Conservation (phyloP, 2,797 vertebrate genomes). For the Arctocebus calabarensis region DNA sequence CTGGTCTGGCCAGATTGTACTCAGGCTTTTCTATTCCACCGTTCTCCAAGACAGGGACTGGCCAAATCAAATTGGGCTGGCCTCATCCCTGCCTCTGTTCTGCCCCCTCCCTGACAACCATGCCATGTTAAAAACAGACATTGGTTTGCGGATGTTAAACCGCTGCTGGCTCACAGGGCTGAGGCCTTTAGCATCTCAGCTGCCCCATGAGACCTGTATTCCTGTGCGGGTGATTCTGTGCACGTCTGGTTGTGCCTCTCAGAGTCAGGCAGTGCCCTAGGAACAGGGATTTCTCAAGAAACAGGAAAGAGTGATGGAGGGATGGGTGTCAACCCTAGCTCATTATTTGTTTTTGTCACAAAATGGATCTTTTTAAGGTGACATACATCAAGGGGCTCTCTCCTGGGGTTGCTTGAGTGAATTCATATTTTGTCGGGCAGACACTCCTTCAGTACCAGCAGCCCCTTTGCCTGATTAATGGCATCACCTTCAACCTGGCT, state of each 20-base stretch:
- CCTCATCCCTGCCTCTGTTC: not conserved
- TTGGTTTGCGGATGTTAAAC: not conserved
- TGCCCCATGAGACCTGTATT: not conserved
- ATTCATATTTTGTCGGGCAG: conserved; percentile 15
- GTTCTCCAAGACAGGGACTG: not conserved
- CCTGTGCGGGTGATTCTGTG: not conserved
- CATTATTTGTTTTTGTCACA: not conserved
- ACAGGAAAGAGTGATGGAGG: rapidly evolving
- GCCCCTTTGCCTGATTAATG: conserved; percentile 55
- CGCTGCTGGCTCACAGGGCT: not conserved
- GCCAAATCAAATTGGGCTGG: not conserved
- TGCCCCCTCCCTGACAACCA: not conserved
- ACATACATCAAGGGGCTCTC: not conserved
- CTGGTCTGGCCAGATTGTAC: not conserved
- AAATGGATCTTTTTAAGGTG: conserved; percentile 50
- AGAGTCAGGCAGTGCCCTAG: not conserved
- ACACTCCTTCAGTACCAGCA: rapidly evolving
- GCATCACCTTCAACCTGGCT: conserved; percentile 56
- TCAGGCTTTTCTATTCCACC: not conserved
- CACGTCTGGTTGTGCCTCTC: not conserved
- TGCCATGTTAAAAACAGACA: not conserved
- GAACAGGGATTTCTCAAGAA: not conserved
- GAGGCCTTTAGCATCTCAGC: not conserved
- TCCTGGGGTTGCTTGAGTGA: not conserved
- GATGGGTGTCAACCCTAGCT: not conserved